These are phyloP conservation scores for Drosophila subobscura DNA, from an alignment of 1,140 invertebrate genomes.

Conservation along the genomic window DNA sequence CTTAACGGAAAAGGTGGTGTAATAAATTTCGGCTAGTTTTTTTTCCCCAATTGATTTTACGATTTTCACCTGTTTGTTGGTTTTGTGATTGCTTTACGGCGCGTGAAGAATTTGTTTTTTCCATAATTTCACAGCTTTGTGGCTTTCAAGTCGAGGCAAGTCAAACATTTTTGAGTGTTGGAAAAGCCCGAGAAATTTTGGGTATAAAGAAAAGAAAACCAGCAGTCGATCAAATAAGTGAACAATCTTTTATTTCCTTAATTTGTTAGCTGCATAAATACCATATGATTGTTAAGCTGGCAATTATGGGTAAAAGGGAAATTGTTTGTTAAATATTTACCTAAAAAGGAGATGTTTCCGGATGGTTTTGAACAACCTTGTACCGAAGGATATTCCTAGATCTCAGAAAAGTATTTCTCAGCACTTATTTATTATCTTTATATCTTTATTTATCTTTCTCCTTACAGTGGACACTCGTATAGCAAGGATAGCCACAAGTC, in stretches of 20 bases:
- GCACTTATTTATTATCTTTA: too few relatives aligned
- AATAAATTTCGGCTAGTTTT: slow-evolving; percentile 57
- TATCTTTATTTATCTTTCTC: too few relatives aligned
- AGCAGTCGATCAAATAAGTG: neutral
- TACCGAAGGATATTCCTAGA: too few relatives aligned
- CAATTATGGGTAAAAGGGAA: slow-evolving; percentile 1
- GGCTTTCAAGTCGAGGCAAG: slow-evolving; percentile 35
- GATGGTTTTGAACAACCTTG: too few relatives aligned
- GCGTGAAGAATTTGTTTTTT: slow-evolving; percentile 38
- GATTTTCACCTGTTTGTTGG: slow-evolving; percentile 60
- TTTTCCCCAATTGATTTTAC: slow-evolving; percentile 53
- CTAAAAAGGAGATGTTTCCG: slow-evolving; percentile 3
- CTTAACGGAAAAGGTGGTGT: slow-evolving; percentile 40
- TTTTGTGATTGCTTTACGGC: slow-evolving; percentile 48
- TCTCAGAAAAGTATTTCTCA: too few relatives aligned
- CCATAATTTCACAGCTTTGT: slow-evolving; percentile 60
- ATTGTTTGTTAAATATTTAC: slow-evolving; percentile 26
- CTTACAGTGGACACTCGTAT: slow-evolving; percentile 79
- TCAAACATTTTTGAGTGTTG: slow-evolving; percentile 29
- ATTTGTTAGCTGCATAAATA: slow-evolving; percentile 27
- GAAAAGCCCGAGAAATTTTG: neutral
- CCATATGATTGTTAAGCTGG: slow-evolving; percentile 3
- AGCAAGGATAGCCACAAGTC: slow-evolving; percentile 83
- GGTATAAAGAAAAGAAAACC: neutral
- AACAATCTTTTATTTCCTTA: slow-evolving; percentile 6